Percentiles rank a stretch among this genome's conserved stretches.
These are phyloP conservation scores for Schizaphis graminum DNA, from an alignment of 2,888 invertebrate genomes.

Conservation along the genomic window DNA sequence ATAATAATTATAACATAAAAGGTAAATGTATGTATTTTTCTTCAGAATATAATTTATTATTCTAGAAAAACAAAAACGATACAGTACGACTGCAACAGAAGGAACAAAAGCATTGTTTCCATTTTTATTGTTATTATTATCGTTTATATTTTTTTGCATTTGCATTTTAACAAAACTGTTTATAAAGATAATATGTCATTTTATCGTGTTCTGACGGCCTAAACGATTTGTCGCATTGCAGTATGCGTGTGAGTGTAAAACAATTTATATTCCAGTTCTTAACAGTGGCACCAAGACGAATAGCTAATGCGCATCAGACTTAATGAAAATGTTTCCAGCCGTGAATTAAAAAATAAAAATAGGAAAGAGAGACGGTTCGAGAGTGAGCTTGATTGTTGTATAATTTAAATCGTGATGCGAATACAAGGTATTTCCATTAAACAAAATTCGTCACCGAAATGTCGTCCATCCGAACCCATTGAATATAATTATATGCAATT, in stretches of 20 bases:
- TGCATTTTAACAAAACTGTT: constrained; percentile 35
- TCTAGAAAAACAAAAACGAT: constrained; percentile 25
- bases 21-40: neutral
- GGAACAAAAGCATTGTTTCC: constrained; percentile 44
- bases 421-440: constrained; percentile 25
- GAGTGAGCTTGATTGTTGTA: constrained; percentile 21
- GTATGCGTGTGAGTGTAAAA: constrained; percentile 9
- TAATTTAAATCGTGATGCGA: constrained; percentile 7
- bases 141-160: constrained; percentile 2
- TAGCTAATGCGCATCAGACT: constrained; percentile 40
- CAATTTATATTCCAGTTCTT: constrained; percentile 37
- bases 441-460: neutral
- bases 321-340: constrained; percentile 46
- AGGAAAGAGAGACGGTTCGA: neutral
- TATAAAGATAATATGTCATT: constrained; percentile 43
- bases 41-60: constrained; percentile 36
- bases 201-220: constrained; percentile 18
- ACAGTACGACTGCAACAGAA: neutral
- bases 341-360: constrained; percentile 26
- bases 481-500: neutral
- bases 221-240: constrained; percentile 50
- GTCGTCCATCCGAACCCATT: neutral
- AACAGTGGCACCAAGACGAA: neutral
- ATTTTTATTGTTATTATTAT: constrained; percentile 19
- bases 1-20: constrained; percentile 43